phyloP scores from a whole-genome alignment of 2,888 invertebrate genomes.

The Ametastegia equiseti region DNA sequence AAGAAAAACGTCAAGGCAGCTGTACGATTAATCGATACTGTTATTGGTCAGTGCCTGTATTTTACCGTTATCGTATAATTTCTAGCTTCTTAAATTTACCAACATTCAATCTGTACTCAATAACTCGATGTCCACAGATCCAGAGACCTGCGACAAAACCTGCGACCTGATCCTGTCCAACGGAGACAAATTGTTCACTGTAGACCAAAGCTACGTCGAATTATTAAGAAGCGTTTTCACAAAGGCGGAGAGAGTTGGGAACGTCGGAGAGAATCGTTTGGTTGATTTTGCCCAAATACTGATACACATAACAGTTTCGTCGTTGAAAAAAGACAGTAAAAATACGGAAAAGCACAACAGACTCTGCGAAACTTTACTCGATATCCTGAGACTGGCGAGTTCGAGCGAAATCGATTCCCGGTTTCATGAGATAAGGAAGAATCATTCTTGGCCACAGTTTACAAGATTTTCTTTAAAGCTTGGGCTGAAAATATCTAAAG shows the following conservation, averaged over 20 bases:
- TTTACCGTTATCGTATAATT: background rate
- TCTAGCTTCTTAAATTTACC: background rate
- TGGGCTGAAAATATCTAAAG: conserved; percentile 78
- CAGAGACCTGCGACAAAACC: conserved; percentile 60
- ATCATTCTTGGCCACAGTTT: conserved; percentile 70
- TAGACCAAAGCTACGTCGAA: conserved; percentile 62
- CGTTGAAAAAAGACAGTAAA: conserved; percentile 68
- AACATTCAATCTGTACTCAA: background rate
- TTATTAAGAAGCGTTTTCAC: conserved; percentile 65
- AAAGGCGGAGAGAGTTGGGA: conserved; percentile 54
- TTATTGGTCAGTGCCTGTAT: conserved; percentile 65
- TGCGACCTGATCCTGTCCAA: conserved; percentile 65
- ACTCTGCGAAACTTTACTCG: conserved; percentile 60
- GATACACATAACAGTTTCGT: conserved; percentile 64
- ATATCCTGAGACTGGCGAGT: conserved; percentile 57
- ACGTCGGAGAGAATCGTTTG: conserved; percentile 54
- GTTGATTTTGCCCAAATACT: conserved; percentile 66
- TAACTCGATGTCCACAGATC: conserved; percentile 53
- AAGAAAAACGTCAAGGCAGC: conserved; percentile 79
- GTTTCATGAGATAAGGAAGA: conserved; percentile 65
- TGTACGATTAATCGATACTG: conserved; percentile 78
- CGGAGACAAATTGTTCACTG: conserved; percentile 68
- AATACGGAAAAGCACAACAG: conserved; percentile 64
- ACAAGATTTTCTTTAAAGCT: conserved; percentile 81
- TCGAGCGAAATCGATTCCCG: conserved; percentile 52